phyloP scores from a whole-genome alignment of 2,888 invertebrate species.

The Cephalotes varians region DNA sequence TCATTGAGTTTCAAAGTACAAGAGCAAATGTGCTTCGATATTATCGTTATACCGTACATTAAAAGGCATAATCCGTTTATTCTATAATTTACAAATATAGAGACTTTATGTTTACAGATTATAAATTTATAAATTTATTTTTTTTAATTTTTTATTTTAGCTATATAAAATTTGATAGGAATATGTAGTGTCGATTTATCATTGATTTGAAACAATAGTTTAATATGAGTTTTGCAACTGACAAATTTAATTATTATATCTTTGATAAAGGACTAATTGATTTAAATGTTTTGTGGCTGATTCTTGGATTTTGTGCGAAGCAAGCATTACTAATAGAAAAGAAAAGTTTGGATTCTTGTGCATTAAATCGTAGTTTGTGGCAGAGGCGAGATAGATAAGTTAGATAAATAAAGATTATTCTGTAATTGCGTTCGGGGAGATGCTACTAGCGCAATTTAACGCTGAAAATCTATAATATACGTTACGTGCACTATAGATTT shows the following conservation, averaged over 20 bases:
- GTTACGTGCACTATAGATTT: too few species aligned
- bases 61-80: conserved; percentile 11
- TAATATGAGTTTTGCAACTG: neutral
- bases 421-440: too few species aligned
- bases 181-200: neutral
- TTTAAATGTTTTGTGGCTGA: neutral
- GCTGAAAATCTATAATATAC: neutral
- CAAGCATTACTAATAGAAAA: neutral
- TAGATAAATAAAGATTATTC: conserved; percentile 21
- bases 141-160: neutral
- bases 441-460: too few species aligned
- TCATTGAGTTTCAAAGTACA: conserved; percentile 57
- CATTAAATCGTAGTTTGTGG: neutral
- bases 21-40: conserved; percentile 45
- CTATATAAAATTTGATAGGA: neutral
- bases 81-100: neutral
- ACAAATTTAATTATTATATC: neutral
- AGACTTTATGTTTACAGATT: neutral
- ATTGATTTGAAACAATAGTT: neutral
- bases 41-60: conserved; percentile 29
- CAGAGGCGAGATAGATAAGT: neutral
- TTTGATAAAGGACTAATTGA: neutral
- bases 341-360: neutral
- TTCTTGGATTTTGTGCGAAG: neutral
- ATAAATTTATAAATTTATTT: neutral